These are phyloP conservation scores for Drosophila siamana DNA, from an alignment of 2,888 invertebrate species.

Conservation along the genomic window DNA sequence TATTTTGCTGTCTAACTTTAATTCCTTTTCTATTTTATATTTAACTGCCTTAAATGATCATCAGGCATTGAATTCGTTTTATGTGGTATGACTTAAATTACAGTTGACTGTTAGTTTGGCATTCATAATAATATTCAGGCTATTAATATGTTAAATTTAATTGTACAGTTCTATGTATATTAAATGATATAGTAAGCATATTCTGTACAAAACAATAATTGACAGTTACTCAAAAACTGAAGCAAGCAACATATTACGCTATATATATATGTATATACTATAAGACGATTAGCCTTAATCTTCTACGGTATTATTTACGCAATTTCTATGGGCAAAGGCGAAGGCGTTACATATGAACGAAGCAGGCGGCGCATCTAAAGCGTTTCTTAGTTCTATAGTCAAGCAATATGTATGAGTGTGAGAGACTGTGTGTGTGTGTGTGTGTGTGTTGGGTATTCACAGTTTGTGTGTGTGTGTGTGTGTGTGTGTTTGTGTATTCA, in stretches of 20 bases:
- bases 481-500: constrained; percentile 14
- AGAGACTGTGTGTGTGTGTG: not conserved
- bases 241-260: constrained; percentile 58
- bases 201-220: constrained; percentile 41
- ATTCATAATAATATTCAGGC: constrained; percentile 66
- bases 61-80: constrained; percentile 44
- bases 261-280: constrained; percentile 19
- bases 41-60: constrained; percentile 49
- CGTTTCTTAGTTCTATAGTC: constrained; percentile 23
- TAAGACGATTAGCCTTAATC: constrained; percentile 11
- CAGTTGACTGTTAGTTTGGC: constrained; percentile 62
- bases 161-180: constrained; percentile 43
- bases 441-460: constrained; percentile 28
- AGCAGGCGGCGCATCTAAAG: constrained; percentile 53
- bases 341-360: constrained; percentile 32
- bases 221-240: constrained; percentile 32
- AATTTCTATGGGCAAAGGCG: constrained; percentile 30
- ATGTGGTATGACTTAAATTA: constrained; percentile 15
- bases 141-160: constrained; percentile 31
- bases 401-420: constrained; percentile 33
- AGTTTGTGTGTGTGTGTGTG: constrained; percentile 21
- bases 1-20: not conserved
- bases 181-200: constrained; percentile 47
- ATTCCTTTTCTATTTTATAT: no score
- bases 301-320: constrained; percentile 22